Evolutionary conservation across 2,888 invertebrate genomes (phyloP), one percentile per base, ranked within the genome.

Genomic region (Parapristionchus giblindavisi): DNA sequence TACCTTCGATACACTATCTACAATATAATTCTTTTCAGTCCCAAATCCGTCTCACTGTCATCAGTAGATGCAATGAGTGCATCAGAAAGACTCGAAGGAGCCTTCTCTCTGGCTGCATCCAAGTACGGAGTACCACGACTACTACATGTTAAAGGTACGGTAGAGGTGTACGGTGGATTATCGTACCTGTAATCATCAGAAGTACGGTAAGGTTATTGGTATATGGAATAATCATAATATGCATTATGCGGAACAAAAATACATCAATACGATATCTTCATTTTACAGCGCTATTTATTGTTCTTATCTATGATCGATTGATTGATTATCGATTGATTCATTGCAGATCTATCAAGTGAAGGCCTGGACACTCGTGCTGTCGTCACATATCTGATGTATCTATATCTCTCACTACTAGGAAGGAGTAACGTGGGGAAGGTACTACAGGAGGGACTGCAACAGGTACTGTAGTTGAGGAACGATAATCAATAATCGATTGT

Each of bases 381-480:
- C 83, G 93, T 96, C 92, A 95, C 94, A 93, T 96, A 96, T 89
- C 92, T 96, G 78, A 95, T 95, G 94, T 95, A 95, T 88, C 91
- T 95, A 87, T 96, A 94, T 90, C 94, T 96, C 92, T 92, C 92
- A 24, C 90, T 94, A n/a, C 80, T 82, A 29, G 77, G 77, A 2
- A 27, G 75, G 54, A 43, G 78, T 75, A 29, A 72, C 72, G 70
- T 75, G 38, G 56, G 40, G 5, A 60, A 61, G 36, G 17, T 73
- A 43, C n/a, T 63, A 58, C 65, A 77, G 54, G 38, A 72, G 61
- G 74, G 66, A n/a, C n/a, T n/a, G n/a, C n/a, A n/a, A n/a, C n/a
- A n/a, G n/a, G n/a, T n/a, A n/a, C n/a, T n/a, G n/a, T n/a, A n/a
- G n/a, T n/a, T n/a, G n/a, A n/a, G n/a, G n/a, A n/a, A n/a, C n/a